Evolutionary conservation across 2,113 vertebrate genomes (phyloP).

Genomic region (Pogonocichla stellata): DNA sequence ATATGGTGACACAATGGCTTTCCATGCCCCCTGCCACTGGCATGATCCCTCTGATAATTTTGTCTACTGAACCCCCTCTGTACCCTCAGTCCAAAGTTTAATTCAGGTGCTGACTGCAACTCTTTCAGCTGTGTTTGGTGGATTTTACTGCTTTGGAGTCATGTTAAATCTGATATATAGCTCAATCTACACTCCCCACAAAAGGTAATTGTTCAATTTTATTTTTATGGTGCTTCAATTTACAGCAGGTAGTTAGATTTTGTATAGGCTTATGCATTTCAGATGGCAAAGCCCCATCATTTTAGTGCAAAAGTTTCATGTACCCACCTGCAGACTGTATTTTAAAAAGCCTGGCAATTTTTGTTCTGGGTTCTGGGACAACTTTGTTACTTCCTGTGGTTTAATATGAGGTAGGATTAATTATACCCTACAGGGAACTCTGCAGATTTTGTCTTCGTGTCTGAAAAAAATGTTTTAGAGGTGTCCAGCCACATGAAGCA

Average conservation of each 20-base stretch:
- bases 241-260: slow-evolving; percentile 42
- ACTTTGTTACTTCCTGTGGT: background rate
- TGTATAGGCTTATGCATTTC: slow-evolving; percentile 29
- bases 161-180: slow-evolving; percentile 18
- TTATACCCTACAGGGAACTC: background rate
- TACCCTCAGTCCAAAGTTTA: background rate
- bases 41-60: background rate
- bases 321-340: slow-evolving; percentile 27
- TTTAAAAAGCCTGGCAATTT: background rate
- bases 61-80: background rate
- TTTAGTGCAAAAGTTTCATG: slow-evolving; percentile 34
- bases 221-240: slow-evolving; percentile 46
- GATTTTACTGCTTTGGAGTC: slow-evolving; percentile 39
- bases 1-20: background rate
- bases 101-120: background rate
- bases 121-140: slow-evolving; percentile 20
- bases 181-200: background rate
- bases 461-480: background rate
- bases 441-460: slow-evolving; percentile 19
- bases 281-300: slow-evolving; percentile 10
- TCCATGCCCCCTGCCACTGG: background rate
- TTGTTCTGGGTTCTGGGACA: background rate
- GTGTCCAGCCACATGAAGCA: background rate
- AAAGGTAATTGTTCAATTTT: slow-evolving; percentile 54
- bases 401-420: background rate